A percentile compares a stretch with the other conserved stretches of the same genome.
Conservation (phyloP, 2,113 vertebrate genomes). For the Phylloscopus trochiloides region DNA sequence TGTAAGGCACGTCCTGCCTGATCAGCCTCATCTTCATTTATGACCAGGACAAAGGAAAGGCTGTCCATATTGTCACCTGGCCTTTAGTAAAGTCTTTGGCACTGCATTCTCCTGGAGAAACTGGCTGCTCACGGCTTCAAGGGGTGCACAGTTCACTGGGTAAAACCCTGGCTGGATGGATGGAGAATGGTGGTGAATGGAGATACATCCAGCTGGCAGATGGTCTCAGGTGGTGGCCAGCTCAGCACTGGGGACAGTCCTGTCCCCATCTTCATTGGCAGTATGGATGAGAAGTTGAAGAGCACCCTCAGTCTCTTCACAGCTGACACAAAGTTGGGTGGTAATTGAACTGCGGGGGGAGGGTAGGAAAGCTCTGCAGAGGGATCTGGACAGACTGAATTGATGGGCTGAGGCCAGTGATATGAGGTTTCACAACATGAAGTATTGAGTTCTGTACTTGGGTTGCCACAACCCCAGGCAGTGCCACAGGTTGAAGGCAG, state of each 20-base stretch:
- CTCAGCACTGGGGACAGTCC: not conserved
- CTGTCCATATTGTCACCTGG: not conserved
- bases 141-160: too few species aligned
- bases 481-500: not conserved
- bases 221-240: not conserved
- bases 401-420: not conserved
- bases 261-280: not conserved
- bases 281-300: not conserved
- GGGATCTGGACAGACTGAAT: not conserved
- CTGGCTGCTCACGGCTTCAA: not conserved
- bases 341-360: not conserved
- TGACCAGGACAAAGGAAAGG: not conserved
- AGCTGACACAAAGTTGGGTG: accelerated
- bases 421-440: not conserved
- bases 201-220: not conserved
- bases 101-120: not conserved
- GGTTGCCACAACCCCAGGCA: not conserved
- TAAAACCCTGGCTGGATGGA: not conserved
- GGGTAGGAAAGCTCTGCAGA: not conserved
- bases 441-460: not conserved
- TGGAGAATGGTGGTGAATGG: not conserved
- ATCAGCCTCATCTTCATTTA: not conserved
- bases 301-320: not conserved
- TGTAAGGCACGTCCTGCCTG: not conserved
- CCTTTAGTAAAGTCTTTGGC: not conserved